Evolutionary conservation across 2,888 invertebrate genomes (phyloP).

Genomic region (Lymantria monacha): DNA sequence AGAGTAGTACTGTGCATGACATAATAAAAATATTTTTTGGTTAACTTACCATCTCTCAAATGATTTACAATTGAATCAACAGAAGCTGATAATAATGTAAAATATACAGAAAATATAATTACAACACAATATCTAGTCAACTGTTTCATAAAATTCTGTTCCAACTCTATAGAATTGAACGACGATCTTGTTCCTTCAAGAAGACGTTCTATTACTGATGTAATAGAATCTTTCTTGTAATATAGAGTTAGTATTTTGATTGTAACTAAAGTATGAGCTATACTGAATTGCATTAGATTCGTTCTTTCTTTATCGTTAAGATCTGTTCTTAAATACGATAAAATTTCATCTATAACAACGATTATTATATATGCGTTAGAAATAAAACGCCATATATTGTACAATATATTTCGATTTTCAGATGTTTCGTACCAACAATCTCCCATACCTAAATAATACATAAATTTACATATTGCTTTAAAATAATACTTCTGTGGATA

Average conservation of each 20-base stretch:
- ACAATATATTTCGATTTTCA: constrained; percentile 24
- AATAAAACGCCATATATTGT: constrained; percentile 39
- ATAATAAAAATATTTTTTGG: no score
- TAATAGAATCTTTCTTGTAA: constrained; percentile 39
- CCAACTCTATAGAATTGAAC: constrained; percentile 32
- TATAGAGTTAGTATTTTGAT: constrained; percentile 44
- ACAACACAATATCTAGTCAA: constrained; percentile 29
- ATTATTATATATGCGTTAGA: constrained; percentile 40
- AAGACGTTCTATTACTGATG: constrained; percentile 39
- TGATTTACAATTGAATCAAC: constrained; percentile 40
- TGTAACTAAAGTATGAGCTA: constrained; percentile 44
- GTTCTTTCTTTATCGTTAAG: constrained; percentile 45
- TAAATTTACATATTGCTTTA: constrained; percentile 39
- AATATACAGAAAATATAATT: constrained; percentile 23
- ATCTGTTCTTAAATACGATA: constrained; percentile 41
- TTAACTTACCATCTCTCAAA: constrained; percentile 48
- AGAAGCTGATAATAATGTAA: constrained; percentile 31
- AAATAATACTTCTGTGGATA: constrained; percentile 49
- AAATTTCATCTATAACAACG: constrained; percentile 37
- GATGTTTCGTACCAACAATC: constrained; percentile 50
- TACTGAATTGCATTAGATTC: constrained; percentile 43
- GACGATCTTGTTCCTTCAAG: constrained; percentile 41
- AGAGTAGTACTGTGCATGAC: no score
- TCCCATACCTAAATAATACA: constrained; percentile 48
- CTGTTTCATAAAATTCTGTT: constrained; percentile 41